Conservation (phyloP, 2,113 vertebrate species). For the Dasyurus viverrinus region DNA sequence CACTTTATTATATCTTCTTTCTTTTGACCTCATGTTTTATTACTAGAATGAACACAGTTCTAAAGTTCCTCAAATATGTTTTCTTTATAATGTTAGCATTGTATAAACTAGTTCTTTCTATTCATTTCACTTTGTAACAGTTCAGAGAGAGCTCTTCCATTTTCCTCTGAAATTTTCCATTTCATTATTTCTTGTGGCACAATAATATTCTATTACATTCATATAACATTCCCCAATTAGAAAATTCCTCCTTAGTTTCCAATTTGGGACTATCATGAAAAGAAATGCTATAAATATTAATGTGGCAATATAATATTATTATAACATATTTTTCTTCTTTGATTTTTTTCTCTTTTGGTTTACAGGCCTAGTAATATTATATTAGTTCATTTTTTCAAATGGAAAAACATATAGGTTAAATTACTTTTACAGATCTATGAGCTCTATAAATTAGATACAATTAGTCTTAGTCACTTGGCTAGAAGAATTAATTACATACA, state of each 20-base stretch:
- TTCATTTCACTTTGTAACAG: neutral
- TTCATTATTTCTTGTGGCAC: neutral
- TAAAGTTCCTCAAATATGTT: neutral
- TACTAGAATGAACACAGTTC: neutral
- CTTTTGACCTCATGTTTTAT: neutral
- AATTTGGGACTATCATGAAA: neutral
- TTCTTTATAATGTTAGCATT: neutral
- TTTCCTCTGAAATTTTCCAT: neutral
- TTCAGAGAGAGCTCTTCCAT: too few species aligned
- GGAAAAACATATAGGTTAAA: slow-evolving; percentile 46
- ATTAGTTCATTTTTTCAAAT: slow-evolving; percentile 46
- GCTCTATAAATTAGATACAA: neutral
- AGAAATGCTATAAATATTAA: neutral
- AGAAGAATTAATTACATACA: slow-evolving; percentile 46
- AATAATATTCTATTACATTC: neutral
- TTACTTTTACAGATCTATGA: slow-evolving; percentile 49
- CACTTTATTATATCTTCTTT: neutral
- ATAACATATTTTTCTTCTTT: neutral
- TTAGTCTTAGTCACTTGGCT: slow-evolving; percentile 34
- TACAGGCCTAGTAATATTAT: neutral
- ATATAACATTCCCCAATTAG: neutral
- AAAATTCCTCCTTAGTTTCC: neutral
- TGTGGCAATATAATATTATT: neutral
- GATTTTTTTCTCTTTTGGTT: neutral
- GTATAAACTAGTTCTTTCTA: neutral